phyloP scores from a whole-genome alignment of 1,140 invertebrate genomes.

The Drosophila arizonae region DNA sequence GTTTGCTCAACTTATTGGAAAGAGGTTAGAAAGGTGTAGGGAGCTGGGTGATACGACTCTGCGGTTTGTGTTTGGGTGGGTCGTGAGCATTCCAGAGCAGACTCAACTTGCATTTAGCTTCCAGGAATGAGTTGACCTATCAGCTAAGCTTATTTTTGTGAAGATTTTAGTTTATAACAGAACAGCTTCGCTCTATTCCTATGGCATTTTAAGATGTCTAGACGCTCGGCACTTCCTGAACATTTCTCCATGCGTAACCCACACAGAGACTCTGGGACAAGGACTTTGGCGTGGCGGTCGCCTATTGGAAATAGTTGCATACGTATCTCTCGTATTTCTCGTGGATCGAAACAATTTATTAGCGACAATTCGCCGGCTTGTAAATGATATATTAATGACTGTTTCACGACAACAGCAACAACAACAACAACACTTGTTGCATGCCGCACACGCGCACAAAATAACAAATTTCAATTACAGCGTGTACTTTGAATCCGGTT shows the following conservation, averaged over 20 bases:
- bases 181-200: too few species aligned
- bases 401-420: slow-evolving; percentile 50
- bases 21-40: slow-evolving; percentile 41
- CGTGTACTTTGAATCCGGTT: slow-evolving; percentile 67
- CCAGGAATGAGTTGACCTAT: slow-evolving; percentile 6
- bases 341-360: slow-evolving; percentile 70
- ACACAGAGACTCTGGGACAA: slow-evolving; percentile 12
- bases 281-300: slow-evolving; percentile 22
- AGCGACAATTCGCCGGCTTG: slow-evolving; percentile 72
- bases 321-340: slow-evolving; percentile 30
- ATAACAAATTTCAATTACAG: slow-evolving; percentile 75
- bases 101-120: slow-evolving; percentile 9
- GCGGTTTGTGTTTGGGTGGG: slow-evolving; percentile 42
- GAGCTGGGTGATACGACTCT: slow-evolving; percentile 24
- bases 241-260: slow-evolving; percentile 32
- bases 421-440: slow-evolving; percentile 21
- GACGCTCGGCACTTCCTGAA: slow-evolving; percentile 1
- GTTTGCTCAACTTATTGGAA: slow-evolving; percentile 30
- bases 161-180: too few species aligned
- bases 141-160: too few species aligned
- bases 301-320: slow-evolving; percentile 19
- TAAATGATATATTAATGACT: slow-evolving; percentile 81
- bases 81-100: slow-evolving; percentile 23
- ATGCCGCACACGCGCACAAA: slow-evolving; percentile 66
- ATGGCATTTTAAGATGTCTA: background rate